These are phyloP conservation scores for Pimpla rufipes DNA, from an alignment of 2,888 invertebrate genomes.

Conservation along the genomic window DNA sequence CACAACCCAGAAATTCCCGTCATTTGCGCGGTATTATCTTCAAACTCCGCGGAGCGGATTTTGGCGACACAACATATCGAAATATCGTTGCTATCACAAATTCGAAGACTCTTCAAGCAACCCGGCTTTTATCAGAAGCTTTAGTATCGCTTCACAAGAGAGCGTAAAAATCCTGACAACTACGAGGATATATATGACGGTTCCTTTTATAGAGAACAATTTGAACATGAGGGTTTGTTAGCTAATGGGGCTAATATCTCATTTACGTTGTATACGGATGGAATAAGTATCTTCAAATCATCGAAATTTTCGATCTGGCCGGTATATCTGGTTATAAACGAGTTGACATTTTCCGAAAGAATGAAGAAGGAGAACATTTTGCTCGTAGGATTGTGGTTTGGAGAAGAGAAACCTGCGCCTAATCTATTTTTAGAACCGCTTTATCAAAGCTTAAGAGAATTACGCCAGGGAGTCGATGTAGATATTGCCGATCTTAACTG, in stretches of 20 bases:
- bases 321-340: constrained; percentile 68
- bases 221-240: constrained; percentile 55
- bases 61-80: too few species aligned
- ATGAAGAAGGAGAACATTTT: constrained; percentile 64
- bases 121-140: not conserved
- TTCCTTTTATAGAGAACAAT: constrained; percentile 35
- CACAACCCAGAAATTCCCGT: too few species aligned
- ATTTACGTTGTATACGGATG: constrained; percentile 72
- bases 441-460: too few species aligned
- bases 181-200: constrained; percentile 49
- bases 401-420: too few species aligned
- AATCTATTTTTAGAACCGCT: too few species aligned
- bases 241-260: constrained; percentile 63
- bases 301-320: constrained; percentile 71
- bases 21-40: too few species aligned
- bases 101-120: constrained; percentile 20
- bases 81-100: too few species aligned
- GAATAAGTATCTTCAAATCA: constrained; percentile 69
- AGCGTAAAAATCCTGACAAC: not conserved
- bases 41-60: too few species aligned
- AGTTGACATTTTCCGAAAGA: constrained; percentile 63
- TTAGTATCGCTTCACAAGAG: not conserved
- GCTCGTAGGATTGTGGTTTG: constrained; percentile 55
- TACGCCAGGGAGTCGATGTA: too few species aligned
- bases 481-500: not conserved